A percentile compares a stretch with the other conserved stretches of the same genome.
Conservation (phyloP, 2,797 vertebrate genomes). For the Salarias fasciatus region DNA sequence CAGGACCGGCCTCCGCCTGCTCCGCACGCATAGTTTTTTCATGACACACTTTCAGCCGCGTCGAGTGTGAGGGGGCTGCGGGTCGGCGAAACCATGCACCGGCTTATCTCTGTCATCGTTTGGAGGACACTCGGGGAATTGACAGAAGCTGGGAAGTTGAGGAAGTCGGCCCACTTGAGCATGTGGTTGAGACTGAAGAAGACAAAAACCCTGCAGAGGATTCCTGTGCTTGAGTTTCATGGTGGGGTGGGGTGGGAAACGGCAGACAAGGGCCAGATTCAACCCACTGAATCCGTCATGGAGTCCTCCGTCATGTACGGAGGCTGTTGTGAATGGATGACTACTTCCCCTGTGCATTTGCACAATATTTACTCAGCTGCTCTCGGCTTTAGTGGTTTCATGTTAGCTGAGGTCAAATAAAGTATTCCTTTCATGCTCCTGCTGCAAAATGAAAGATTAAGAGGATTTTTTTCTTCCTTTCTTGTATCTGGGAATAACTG, state of each 20-base stretch:
- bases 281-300: constrained; percentile 7
- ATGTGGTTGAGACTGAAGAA: constrained; percentile 33
- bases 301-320: background rate
- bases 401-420: too few species aligned
- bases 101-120: constrained; percentile 36
- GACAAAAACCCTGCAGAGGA: constrained; percentile 14
- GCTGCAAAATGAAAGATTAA: too few species aligned
- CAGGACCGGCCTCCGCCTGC: constrained; percentile 6
- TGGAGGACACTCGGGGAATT: constrained; percentile 23
- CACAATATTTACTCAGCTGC: background rate
- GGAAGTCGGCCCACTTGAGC: constrained; percentile 48
- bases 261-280: constrained; percentile 10
- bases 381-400: too few species aligned
- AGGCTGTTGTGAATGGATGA: constrained; percentile 3
- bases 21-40: constrained; percentile 50
- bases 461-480: too few species aligned
- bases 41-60: constrained; percentile 60
- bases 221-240: constrained; percentile 2
- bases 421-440: too few species aligned
- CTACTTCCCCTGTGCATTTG: constrained; percentile 1
- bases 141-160: constrained; percentile 31
- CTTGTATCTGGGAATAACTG: too few species aligned
- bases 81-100: constrained; percentile 11
- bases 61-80: constrained; percentile 29
- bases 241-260: constrained; percentile 15